Evolutionary conservation across 2,113 vertebrate species (phyloP), one percentile per base, ranked within the genome.

Genomic region (Callipepla californica): DNA sequence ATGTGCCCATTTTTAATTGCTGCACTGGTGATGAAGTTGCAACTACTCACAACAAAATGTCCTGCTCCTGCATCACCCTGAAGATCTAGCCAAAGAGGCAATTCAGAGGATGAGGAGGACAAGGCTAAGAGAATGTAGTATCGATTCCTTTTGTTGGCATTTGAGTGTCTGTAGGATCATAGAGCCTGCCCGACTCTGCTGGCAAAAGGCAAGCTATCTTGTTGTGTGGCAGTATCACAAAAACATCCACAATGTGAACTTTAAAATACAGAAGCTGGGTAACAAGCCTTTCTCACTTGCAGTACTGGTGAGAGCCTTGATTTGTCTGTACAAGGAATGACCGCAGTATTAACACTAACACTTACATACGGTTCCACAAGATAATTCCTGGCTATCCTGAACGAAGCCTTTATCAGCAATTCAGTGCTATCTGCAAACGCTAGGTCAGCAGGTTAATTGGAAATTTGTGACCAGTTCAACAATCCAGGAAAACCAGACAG

Each of bases 391-490:
- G 23, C 19, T 88, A 23, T 75, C 34, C 38, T 3, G 22, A 21
- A 34, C 53, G 87, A 93, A 92, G 48, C 17, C 42, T 77, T 51
- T 85, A 80, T 87, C 83, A 84, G 30, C 63, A 85, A 22, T 77
- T 92, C 59, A 78, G 76, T 66, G 45, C 30, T 76, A 50, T 72
- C 87, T 90, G 36, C 47, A 77, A 90, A 67, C 65, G 19, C 28
- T 65, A 53, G 73, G 74, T 89, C 87, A 94, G 51, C 58, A 83
- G 82, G 50, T 88, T 95, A 93, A 91, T 9, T 91, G 80, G 38
- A 87, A 90, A 62, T 94, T 85, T 94, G 61, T 92, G 85, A 26
- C 78, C 72, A 28, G 48, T 69, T 90, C 80, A 72, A 44, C 0
- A 0, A 48, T 38, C 12, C 10, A 32, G 83, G n/a, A 92, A 84